Conservation (phyloP, 2,888 invertebrate genomes). For the Poecilobothrus nobilitatus region DNA sequence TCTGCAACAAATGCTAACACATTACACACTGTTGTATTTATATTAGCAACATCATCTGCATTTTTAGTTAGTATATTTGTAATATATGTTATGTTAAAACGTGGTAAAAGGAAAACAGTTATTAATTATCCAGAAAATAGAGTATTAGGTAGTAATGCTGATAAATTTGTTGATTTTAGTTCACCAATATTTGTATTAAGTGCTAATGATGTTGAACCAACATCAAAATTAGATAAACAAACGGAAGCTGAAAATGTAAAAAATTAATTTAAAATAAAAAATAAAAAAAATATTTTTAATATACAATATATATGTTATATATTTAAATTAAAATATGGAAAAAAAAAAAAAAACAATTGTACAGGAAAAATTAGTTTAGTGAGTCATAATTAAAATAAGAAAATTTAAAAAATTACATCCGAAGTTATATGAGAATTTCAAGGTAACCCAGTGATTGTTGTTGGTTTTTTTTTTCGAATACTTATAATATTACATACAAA, state of each 20-base stretch:
- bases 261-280: not conserved
- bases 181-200: slow-evolving; percentile 43
- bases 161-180: slow-evolving; percentile 38
- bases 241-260: not conserved
- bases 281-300: not conserved
- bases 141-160: slow-evolving; percentile 23
- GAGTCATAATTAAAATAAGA: no score
- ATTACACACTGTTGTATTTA: slow-evolving; percentile 69
- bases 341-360: not conserved
- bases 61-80: slow-evolving; percentile 70
- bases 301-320: no score
- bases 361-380: not conserved
- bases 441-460: no score
- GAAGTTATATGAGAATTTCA: no score
- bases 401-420: no score
- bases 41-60: slow-evolving; percentile 68
- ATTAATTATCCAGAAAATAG: slow-evolving; percentile 23
- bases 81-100: slow-evolving; percentile 65
- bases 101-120: slow-evolving; percentile 45
- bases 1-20: slow-evolving; percentile 41
- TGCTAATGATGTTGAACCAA: slow-evolving; percentile 26
- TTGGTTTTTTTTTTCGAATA: no score
- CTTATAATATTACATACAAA: no score
- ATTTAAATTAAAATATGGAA: not conserved
- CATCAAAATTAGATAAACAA: not conserved